Evolutionary conservation across 53 echinoderm and acorn worm species (phyloP).

Genomic region (Holothuria leucospilota): DNA sequence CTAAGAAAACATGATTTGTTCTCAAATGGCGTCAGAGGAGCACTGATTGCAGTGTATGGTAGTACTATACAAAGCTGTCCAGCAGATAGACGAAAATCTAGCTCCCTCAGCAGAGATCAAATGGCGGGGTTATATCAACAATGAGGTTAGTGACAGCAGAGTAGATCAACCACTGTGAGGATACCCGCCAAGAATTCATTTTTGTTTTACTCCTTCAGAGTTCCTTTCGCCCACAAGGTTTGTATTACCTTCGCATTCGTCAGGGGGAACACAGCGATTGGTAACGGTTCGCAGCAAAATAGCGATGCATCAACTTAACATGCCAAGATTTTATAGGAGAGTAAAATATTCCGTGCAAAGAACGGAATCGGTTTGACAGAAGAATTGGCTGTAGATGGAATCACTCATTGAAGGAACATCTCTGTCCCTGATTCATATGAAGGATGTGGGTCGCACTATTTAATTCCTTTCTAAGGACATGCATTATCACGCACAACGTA

Average conservation of each 20-base stretch:
- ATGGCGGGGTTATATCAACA: conserved; percentile 53
- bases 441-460: too few species aligned
- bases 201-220: neutral
- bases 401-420: too few species aligned
- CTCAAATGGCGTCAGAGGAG: conserved; percentile 41
- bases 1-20: conserved; percentile 51
- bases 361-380: too few species aligned
- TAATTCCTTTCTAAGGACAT: too few species aligned
- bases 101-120: conserved; percentile 35
- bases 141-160: conserved; percentile 40
- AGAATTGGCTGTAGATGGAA: too few species aligned
- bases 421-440: too few species aligned
- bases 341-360: too few species aligned
- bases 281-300: too few species aligned
- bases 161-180: conserved; percentile 18
- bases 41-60: neutral
- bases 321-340: too few species aligned
- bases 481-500: neutral
- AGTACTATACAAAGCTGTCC: conserved; percentile 22
- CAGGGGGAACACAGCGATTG: too few species aligned
- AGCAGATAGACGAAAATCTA: conserved; percentile 16
- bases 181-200: conserved; percentile 25
- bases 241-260: neutral
- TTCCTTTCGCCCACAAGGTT: conserved; percentile 14
- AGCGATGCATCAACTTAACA: too few species aligned